Evolutionary conservation across 2,888 invertebrate genomes (phyloP), one percentile per base, ranked within the genome.

Genomic region (Falcaria lacertinaria): DNA sequence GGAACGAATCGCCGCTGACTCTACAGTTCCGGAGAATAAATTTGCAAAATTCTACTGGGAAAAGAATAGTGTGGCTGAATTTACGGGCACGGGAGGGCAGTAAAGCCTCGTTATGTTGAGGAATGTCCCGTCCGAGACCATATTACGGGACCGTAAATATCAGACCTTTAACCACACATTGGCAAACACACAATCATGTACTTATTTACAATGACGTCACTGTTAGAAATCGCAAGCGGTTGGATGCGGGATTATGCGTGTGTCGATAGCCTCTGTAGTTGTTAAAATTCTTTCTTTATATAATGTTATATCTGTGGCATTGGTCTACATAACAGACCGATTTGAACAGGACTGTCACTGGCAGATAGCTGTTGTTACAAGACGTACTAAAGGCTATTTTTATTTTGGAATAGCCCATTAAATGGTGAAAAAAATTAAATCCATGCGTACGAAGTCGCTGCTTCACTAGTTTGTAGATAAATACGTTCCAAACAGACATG

Each of bases 91-190:
- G 60, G 69, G 81, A 78, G 85, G 71, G 69, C 79, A 69, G 80
- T 86, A 85, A 86, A 82, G 73, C 69, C 83, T 87, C 82, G 84
- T 87, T 88, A 86, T 67, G 59, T 72, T 86, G 84, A 86, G 74
- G 81, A 77, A 85, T 79, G 79, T 74, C 74, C 75, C 77, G 70
- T 78, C 70, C 65, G 76, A 76, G 80, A 67, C 71, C 57, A 60
- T 68, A 69, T 72, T 74, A 74, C 61, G 56, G 53, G 47, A 50
- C 53, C 57, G 52, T 59, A 65, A n/a, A n/a, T 65, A 63, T 68
- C 64, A 64, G 50, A 65, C 54, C 64, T 67, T 57, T 56, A 57
- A 52, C 58, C 52, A 60, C 54, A 46, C 43, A 43, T 54, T 22
- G 22, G 22, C 37, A 25, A 15, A 37, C 37, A 37, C 16, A 35